Percentiles rank a stretch among this genome's conserved stretches.
Evolutionary conservation across 1,140 invertebrate genomes (phyloP).

Genomic region (Zaprionus tsacasi): DNA sequence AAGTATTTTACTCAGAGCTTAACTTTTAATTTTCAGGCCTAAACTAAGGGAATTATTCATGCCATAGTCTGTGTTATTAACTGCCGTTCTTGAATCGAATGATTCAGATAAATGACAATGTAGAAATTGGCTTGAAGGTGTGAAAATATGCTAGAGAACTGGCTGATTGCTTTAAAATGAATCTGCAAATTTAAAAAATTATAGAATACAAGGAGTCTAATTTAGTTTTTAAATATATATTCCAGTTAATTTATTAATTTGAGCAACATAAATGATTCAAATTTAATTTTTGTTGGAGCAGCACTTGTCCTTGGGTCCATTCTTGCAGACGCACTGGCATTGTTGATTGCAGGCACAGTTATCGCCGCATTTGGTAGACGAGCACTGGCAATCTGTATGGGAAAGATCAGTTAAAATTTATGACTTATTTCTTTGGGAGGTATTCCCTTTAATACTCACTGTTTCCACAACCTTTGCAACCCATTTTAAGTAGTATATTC

Average conservation of each 20-base stretch:
- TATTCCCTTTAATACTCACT: conserved; percentile 43
- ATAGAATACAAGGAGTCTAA: too few relatives aligned
- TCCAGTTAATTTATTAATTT: neutral
- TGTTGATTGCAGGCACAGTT: conserved; percentile 71
- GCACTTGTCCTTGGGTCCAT: conserved; percentile 63
- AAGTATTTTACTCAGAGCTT: too few relatives aligned
- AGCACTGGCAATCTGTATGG: conserved; percentile 61
- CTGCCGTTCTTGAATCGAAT: too few relatives aligned
- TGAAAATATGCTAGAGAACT: too few relatives aligned
- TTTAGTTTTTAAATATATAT: conserved; percentile 6
- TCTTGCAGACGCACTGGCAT: conserved; percentile 64
- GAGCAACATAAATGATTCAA: too few relatives aligned
- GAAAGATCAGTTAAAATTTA: neutral
- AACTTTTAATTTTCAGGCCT: too few relatives aligned
- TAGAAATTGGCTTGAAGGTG: too few relatives aligned
- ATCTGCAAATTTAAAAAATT: too few relatives aligned
- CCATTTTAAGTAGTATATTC: conserved; percentile 39
- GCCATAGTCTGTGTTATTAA: too few relatives aligned
- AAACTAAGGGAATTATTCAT: too few relatives aligned
- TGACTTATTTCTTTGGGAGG: neutral
- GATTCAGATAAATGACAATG: too few relatives aligned
- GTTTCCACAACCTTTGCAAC: conserved; percentile 65
- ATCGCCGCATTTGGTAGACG: conserved; percentile 65
- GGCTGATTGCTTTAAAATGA: too few relatives aligned
- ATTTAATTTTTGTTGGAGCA: conserved; percentile 45